Conservation (phyloP, 2,888 invertebrate genomes). For the Amiota minor region DNA sequence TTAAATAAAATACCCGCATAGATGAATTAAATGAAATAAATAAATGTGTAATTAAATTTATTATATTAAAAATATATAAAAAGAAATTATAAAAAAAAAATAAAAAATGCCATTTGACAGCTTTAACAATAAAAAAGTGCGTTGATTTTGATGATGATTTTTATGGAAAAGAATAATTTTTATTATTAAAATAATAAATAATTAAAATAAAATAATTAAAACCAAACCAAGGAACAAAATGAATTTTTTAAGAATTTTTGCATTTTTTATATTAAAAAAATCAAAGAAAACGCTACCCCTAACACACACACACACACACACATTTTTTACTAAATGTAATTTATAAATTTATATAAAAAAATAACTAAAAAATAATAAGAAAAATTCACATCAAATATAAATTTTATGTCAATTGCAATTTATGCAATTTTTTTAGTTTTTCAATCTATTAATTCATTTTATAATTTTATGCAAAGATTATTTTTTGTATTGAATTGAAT, state of each 20-base stretch:
- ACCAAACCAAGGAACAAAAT: background rate
- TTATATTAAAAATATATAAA: conserved; percentile 5
- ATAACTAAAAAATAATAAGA: background rate
- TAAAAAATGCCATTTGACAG: conserved; percentile 23
- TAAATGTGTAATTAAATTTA: background rate
- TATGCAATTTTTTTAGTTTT: background rate
- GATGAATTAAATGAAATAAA: background rate
- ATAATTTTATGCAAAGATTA: background rate
- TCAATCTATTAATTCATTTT: background rate
- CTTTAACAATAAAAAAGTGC: conserved; percentile 10
- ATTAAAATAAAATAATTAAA: conserved; percentile 16
- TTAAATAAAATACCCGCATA: background rate
- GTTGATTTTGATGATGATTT: conserved; percentile 2
- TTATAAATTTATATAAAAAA: conserved; percentile 12
- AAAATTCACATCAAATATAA: conserved; percentile 6
- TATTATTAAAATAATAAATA: conserved; percentile 12
- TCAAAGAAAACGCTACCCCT: background rate
- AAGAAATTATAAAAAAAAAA: background rate
- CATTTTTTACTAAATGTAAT: conserved; percentile 15
- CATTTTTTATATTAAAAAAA: conserved; percentile 20
- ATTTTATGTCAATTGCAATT: conserved; percentile 1
- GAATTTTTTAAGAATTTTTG: conserved; percentile 28
- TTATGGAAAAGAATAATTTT: background rate
- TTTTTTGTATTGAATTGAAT: background rate
- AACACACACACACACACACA: background rate